Conservation (phyloP, 1,140 invertebrate species). For the Popillia japonica region DNA sequence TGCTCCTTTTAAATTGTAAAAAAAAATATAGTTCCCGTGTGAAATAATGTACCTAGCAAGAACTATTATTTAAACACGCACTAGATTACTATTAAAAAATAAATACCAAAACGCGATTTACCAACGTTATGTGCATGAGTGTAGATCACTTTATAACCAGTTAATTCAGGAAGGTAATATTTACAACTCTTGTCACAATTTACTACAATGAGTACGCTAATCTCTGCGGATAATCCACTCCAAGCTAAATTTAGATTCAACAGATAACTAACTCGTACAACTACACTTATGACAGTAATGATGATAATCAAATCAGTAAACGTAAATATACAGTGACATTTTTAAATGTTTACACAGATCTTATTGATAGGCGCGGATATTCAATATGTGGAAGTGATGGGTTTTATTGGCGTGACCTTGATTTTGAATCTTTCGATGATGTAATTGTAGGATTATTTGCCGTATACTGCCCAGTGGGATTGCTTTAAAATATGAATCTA, state of each 20-base stretch:
- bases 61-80: too few relatives aligned
- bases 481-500: too few relatives aligned
- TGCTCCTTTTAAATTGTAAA: too few relatives aligned
- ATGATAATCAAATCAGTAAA: not conserved
- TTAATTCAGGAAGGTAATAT: not conserved
- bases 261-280: not conserved
- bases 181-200: not conserved
- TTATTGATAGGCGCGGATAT: not conserved
- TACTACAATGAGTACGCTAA: not conserved
- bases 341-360: not conserved
- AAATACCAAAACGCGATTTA: too few relatives aligned
- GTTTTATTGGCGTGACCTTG: slow-evolving; percentile 1
- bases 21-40: too few relatives aligned
- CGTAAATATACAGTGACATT: not conserved
- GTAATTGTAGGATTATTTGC: not conserved
- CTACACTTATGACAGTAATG: not conserved
- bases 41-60: too few relatives aligned
- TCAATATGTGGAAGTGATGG: not conserved
- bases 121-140: not conserved
- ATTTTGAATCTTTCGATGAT: not conserved
- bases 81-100: too few relatives aligned
- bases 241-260: not conserved
- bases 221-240: not conserved
- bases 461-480: too few relatives aligned
- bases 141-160: not conserved